Conservation (phyloP, 92 coral and sea anemone genomes). For the Epizoanthus fatuus region DNA sequence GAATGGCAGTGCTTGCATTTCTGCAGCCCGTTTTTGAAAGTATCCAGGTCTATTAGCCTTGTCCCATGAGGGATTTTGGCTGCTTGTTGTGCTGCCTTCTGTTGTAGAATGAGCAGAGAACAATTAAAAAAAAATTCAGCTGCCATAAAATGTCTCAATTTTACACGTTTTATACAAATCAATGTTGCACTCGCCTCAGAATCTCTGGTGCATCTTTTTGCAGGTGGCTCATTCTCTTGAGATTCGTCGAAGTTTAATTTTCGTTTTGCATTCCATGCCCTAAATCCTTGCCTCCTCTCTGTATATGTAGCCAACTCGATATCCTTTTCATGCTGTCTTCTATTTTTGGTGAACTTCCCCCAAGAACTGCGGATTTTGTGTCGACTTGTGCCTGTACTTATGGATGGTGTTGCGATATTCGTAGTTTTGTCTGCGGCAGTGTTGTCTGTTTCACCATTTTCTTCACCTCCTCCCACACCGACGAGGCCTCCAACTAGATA, state of each 20-base stretch:
- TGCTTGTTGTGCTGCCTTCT: constrained; percentile 2
- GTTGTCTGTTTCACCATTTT: neutral
- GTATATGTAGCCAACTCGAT: neutral
- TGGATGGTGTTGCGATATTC: neutral
- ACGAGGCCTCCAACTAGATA: too few species aligned
- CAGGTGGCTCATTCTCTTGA: neutral
- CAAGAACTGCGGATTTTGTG: neutral
- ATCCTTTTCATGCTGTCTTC: neutral
- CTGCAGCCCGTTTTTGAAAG: neutral
- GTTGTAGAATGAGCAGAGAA: neutral
- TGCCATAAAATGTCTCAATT: neutral
- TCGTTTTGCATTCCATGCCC: neutral
- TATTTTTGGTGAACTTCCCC: neutral
- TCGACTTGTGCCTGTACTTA: too few species aligned
- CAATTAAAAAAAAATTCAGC: neutral
- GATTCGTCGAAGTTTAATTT: neutral
- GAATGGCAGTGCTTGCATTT: constrained; percentile 62
- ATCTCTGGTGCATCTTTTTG: neutral
- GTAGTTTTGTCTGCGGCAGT: neutral
- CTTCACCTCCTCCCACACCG: neutral
- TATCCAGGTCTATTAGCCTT: neutral
- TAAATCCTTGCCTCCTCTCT: neutral
- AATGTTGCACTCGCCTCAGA: neutral
- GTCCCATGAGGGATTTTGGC: neutral
- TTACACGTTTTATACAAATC: neutral